Percentiles rank a stretch among this genome's conserved stretches.
Evolutionary conservation across 2,797 vertebrate species (phyloP).

Genomic region (Picus viridis): DNA sequence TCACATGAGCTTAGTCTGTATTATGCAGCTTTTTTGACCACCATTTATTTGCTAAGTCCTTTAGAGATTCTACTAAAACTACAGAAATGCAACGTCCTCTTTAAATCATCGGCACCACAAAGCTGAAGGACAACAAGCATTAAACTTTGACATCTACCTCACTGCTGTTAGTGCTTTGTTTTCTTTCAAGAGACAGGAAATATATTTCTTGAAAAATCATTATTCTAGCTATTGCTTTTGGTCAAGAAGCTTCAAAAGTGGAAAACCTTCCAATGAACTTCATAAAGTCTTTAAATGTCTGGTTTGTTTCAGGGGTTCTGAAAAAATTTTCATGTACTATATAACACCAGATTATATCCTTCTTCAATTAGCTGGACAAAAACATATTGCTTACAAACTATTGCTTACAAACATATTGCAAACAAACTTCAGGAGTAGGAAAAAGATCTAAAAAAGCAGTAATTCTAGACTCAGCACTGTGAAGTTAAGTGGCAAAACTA

Average conservation of each 20-base stretch:
- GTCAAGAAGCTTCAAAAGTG: background rate
- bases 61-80: background rate
- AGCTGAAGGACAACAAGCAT: background rate
- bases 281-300: background rate
- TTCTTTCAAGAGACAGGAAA: background rate
- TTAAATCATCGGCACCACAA: slow-evolving; percentile 52
- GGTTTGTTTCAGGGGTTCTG: background rate
- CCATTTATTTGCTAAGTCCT: slow-evolving; percentile 38
- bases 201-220: background rate
- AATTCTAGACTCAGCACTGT: background rate
- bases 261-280: background rate
- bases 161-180: background rate
- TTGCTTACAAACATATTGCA: background rate
- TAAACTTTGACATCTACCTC: background rate
- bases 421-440: background rate
- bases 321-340: background rate
- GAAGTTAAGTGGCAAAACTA: background rate
- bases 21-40: slow-evolving; percentile 55
- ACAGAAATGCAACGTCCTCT: background rate
- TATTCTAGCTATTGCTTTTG: background rate
- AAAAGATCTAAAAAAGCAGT: background rate
- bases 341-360: fast-evolving
- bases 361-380: background rate
- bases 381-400: background rate
- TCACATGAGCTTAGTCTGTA: slow-evolving; percentile 64